Evolutionary conservation across 1,140 invertebrate species (phyloP), one percentile per base, ranked within the genome.

Genomic region (Zaprionus nigranus): DNA sequence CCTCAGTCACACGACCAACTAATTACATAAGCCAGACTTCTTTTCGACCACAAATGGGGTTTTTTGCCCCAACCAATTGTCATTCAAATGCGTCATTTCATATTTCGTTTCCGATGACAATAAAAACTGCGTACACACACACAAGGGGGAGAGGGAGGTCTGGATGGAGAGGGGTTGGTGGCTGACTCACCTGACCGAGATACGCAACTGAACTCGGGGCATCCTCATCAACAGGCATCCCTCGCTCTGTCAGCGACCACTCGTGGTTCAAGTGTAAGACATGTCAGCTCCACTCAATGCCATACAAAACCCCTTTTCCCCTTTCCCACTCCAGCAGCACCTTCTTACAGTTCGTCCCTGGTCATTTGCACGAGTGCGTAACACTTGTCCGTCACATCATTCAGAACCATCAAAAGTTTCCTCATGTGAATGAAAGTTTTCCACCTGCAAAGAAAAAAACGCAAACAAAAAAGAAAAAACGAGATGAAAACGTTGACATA

Each of bases 181-280:
- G 13, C 28, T 57, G 17, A 6, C 38, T 57, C 56, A 67, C 63
- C 63, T 43, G 56, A 63, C 59, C 22, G 34, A 49, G n/a, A 53
- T 34, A 30, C 13, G 9, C 17, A 30, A 24, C 46, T 38, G 22
- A 36, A 61, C 53, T 63, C 22, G 13, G 17, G 28, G 74, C 81
- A 75, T 84, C 84, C 84, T 88, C 84, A 69, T 87, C 84, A 86
- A 79, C 63, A 54, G 51, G 43, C 75, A 30, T 38, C 1, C 22
- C 78, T 68, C 43, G 77, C 38, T 64, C 73, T 67, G 80, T 77
- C 85, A 78, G 74, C 73, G 73, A 68, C 69, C 69, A 80, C 88
- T 84, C 60, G 80, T 62, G 69, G 80, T 75, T 87, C 81, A 75
- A 87, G 83, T 87, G 84, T 83, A 87, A 87, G 83, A 87, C 77